These are phyloP conservation scores for Okapia johnstoni DNA, from an alignment of 2,113 vertebrate genomes.

Conservation along the genomic window DNA sequence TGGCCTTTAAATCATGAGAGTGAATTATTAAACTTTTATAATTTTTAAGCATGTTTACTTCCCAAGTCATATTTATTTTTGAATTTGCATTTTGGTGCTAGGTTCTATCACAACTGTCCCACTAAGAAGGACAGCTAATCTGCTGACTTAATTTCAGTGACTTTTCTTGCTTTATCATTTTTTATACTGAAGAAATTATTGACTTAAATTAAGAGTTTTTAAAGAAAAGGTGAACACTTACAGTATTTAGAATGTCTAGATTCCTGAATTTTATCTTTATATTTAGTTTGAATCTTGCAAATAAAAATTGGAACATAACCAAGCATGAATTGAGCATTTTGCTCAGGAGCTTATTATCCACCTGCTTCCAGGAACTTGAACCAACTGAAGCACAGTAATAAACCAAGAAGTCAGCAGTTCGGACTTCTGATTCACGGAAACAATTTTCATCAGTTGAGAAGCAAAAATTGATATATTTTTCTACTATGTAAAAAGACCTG, in stretches of 20 bases:
- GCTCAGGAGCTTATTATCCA: background rate
- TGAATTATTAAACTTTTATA: background rate
- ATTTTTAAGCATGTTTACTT: background rate
- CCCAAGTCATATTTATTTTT: background rate
- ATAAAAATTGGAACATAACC: background rate
- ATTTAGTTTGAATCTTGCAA: background rate
- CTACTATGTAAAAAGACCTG: background rate
- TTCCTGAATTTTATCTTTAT: background rate
- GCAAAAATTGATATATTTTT: background rate
- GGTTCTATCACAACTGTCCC: background rate
- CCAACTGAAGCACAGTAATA: background rate
- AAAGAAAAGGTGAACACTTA: background rate
- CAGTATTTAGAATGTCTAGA: background rate
- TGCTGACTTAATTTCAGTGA: background rate
- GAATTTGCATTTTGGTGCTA: background rate
- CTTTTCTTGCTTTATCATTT: background rate
- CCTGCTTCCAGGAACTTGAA: background rate
- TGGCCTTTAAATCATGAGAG: background rate
- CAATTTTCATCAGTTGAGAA: background rate
- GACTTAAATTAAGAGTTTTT: background rate
- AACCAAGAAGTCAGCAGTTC: background rate
- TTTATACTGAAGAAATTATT: background rate
- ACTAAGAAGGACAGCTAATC: background rate
- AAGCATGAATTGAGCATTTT: background rate
- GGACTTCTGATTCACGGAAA: background rate